A percentile compares a stretch with the other conserved stretches of the same genome.
Conservation (phyloP, 2,888 invertebrate genomes). For the Sclerodermus sp. region DNA sequence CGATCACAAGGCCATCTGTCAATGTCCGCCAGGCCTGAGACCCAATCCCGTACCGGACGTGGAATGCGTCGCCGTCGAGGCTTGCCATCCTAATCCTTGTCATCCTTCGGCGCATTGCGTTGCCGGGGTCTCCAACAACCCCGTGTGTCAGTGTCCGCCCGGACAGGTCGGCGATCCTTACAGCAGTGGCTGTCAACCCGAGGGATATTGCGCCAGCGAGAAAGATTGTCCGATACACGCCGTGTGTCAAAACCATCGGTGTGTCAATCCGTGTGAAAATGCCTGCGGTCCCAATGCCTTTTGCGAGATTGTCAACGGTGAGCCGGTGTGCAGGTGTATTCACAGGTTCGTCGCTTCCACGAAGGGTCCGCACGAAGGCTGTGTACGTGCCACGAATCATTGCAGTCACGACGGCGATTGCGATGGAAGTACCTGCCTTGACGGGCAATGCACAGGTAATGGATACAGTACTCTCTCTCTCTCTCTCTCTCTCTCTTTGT, state of each 20-base stretch:
- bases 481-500: too few relatives aligned
- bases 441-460: conserved; percentile 76
- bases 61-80: conserved; percentile 72
- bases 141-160: conserved; percentile 77
- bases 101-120: conserved; percentile 81
- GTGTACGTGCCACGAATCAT: conserved; percentile 68
- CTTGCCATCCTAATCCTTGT: conserved; percentile 78
- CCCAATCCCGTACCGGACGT: conserved; percentile 84
- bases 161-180: conserved; percentile 78
- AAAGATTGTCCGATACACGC: conserved; percentile 80
- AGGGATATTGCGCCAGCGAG: conserved; percentile 73
- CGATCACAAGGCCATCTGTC: conserved; percentile 79
- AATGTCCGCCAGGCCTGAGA: conserved; percentile 82
- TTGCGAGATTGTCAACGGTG: conserved; percentile 76
- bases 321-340: conserved; percentile 78
- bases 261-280: conserved; percentile 79
- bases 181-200: conserved; percentile 72
- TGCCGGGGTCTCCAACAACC: conserved; percentile 66
- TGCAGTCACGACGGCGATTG: conserved; percentile 78
- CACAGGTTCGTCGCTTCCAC: conserved; percentile 74
- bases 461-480: neutral
- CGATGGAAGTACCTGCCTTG: conserved; percentile 75
- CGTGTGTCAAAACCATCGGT: conserved; percentile 71
- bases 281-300: conserved; percentile 81
- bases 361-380: conserved; percentile 68